Evolutionary conservation across 2,113 vertebrate species (phyloP), one percentile per base, ranked within the genome.

Genomic region (Otus sunia): DNA sequence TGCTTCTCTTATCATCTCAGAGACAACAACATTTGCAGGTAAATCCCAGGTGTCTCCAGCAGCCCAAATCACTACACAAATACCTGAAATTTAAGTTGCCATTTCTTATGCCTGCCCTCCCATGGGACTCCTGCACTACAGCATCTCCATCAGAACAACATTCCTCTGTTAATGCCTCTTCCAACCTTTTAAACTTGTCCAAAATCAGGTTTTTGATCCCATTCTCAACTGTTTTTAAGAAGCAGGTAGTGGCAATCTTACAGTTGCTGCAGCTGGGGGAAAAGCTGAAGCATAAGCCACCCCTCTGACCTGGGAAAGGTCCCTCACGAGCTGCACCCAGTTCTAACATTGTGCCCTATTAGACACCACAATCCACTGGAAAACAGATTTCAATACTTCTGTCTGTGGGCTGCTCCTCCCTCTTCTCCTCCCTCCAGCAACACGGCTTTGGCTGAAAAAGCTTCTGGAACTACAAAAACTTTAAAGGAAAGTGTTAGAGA

Each of bases 311-410:
- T 26, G 8, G 21, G n/a, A 37, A 88, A 83, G 9, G 36, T 49
- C 49, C 22, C 41, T 91, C 12, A 63, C 0, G 0, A 73, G n/a
- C 52, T 12, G 50, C 15, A 79, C 21, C 16, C 49, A 83, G 17
- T 12, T 39, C 39, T 25, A 71, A 45, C 29, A 45, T 3, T 0
- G 0, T 1, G 2, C 3, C 7, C 23, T 34, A 58, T 52, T 19
- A 36, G 15, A 64, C 21, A 49, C 7, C 19, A 50, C 71, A 25
- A 86, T 36, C 26, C 76, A 74, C 10, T 26, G 77, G 41, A 66
- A 78, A 69, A 80, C 5, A 67, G n/a, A 49, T 56, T 49, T 49
- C 47, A 29, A 7, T 12, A 43, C 6, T 18, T 77, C 36, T 69
- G 59, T 18, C 89, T 53, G 7, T 39, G 27, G 50, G 27, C 47